phyloP scores from a whole-genome alignment of 2,888 invertebrate species.

The Therioaphis trifolii region DNA sequence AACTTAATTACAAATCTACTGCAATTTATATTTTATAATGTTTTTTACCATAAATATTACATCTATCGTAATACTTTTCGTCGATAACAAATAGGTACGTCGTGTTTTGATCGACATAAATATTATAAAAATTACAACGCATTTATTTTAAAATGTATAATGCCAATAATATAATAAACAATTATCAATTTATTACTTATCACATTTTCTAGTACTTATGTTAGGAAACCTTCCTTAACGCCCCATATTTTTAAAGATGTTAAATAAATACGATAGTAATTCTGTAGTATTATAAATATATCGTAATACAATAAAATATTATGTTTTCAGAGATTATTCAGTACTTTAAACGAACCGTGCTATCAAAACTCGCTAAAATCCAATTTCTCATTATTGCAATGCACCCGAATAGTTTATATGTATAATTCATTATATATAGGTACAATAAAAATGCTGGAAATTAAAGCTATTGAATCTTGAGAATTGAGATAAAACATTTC shows the following conservation, averaged over 20 bases:
- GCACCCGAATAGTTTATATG: background rate
- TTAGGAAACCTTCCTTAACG: no score
- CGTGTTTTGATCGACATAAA: background rate
- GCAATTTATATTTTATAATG: background rate
- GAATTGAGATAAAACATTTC: background rate
- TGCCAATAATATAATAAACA: no score
- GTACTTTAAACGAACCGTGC: background rate
- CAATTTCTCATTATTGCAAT: background rate
- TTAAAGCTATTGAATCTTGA: no score
- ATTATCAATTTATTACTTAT: no score
- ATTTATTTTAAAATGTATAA: no score
- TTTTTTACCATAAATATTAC: no score
- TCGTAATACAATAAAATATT: background rate
- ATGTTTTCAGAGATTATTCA: background rate
- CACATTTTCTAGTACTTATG: no score
- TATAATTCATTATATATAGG: background rate
- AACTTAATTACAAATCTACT: background rate
- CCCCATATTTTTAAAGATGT: no score
- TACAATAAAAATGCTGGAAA: background rate
- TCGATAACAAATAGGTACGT: background rate
- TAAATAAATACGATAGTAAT: no score
- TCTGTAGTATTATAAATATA: no score
- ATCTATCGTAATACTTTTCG: background rate
- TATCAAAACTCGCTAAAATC: background rate
- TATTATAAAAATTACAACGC: no score